Base-by-base conservation (phyloP, 2,888 invertebrate species). In the Hypena proboscidalis region DNA sequence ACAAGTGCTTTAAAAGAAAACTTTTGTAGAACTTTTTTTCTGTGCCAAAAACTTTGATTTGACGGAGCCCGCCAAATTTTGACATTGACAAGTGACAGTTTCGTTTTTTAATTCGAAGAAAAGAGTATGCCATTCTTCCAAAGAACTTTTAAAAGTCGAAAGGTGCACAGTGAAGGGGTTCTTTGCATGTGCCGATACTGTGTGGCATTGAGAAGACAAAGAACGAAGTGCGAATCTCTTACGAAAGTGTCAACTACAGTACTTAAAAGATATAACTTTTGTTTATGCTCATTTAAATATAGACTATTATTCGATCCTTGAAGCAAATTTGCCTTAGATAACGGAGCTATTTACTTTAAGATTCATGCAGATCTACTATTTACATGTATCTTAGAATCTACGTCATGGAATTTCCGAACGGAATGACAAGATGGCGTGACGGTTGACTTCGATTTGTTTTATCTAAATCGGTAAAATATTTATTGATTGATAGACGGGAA, bases 101-200 rank as follows among this genome's bases (percentile, higher is more conserved):
- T 25, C 7, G 19, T 21, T 11, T 23, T 41, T 33, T 36, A 26
- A 37, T 34, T 27, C 25, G 29, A 31, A 20, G 20, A 86, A 90
- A 90, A 82, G 89, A 87, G 74, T 85, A 90, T 90, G 90, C 81
- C 85, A 85, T 86, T 78, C 85, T 80, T 81, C 61, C 62, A 68
- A 69, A 77, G 77, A 67, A 68, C 66, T 36, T 56, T 53, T 67
- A 81, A 77, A 83, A 79, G 80, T 63, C 71, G 83, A 74, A 83
- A 80, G 86, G 83, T 76, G 85, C 90, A 90, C 49, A 75, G 75
- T 13, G 85, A 86, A 51, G 77, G 78, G 41, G 75, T 79, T 48
- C 51, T 77, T 17, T 90, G 90, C 43, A 57, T 85, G 33, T 90
- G 90, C 55, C 68, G 82, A 9, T 81, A 75, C 50, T 90, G 90